These are phyloP conservation scores for Chironomus tentans DNA, from an alignment of 2,888 invertebrate genomes.

Conservation along the genomic window DNA sequence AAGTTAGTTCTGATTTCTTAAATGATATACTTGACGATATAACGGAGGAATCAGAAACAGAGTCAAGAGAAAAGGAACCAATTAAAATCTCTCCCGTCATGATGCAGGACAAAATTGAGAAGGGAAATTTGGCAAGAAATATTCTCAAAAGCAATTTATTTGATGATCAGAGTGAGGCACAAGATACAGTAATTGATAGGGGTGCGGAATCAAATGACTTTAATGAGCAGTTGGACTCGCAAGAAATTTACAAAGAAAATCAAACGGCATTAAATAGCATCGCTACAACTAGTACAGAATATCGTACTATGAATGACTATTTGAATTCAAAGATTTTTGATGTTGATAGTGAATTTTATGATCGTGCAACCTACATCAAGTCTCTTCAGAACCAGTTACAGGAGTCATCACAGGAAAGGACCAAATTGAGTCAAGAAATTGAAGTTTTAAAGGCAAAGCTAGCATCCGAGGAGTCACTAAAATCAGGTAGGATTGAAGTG, in stretches of 20 bases:
- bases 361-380: conserved; percentile 62
- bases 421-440: conserved; percentile 51
- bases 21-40: conserved; percentile 42
- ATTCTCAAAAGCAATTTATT: conserved; percentile 12
- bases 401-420: conserved; percentile 53
- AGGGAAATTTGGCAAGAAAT: conserved; percentile 17
- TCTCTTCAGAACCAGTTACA: conserved; percentile 62
- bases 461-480: conserved; percentile 34
- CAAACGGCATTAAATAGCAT: conserved; percentile 38
- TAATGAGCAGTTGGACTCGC: no score
- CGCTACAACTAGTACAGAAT: conserved; percentile 50
- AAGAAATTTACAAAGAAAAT: conserved; percentile 29
- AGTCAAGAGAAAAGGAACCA: conserved; percentile 21
- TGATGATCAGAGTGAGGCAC: neutral
- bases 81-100: neutral
- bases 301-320: conserved; percentile 61
- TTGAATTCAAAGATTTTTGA: conserved; percentile 55
- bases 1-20: conserved; percentile 35
- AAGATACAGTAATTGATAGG: neutral
- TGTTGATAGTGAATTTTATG: conserved; percentile 58
- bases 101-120: conserved; percentile 4
- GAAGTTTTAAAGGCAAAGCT: conserved; percentile 41
- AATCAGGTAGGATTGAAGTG: conserved; percentile 29
- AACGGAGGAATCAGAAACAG: conserved; percentile 40
- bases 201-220: no score